A percentile compares a stretch with the other conserved stretches of the same genome.
These are phyloP conservation scores for Equus quagga DNA, from an alignment of 2,113 vertebrate genomes.

Conservation along the genomic window DNA sequence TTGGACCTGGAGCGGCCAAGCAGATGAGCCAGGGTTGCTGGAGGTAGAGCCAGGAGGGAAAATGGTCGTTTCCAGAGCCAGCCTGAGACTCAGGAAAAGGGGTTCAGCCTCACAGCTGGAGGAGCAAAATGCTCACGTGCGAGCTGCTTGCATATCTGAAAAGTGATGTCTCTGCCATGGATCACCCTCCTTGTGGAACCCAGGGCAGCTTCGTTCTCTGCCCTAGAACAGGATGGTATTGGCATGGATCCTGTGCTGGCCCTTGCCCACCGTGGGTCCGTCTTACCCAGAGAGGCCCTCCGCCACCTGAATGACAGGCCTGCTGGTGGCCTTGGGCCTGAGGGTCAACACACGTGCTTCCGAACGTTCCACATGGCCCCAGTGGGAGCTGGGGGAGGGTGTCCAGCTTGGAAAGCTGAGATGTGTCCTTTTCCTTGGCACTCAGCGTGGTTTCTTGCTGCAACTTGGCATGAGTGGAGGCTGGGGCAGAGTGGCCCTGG, in stretches of 20 bases:
- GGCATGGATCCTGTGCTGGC: fast-evolving
- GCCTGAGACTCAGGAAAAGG: background rate
- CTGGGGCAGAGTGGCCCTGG: slow-evolving; percentile 9
- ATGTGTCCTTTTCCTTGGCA: slow-evolving; percentile 59
- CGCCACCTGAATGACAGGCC: background rate
- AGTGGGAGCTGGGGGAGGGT: background rate
- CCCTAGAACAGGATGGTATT: background rate
- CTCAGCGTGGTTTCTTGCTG: background rate
- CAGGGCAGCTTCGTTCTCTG: background rate
- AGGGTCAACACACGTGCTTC: background rate
- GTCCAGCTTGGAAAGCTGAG: slow-evolving; percentile 3
- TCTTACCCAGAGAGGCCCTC: background rate
- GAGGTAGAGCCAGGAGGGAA: background rate
- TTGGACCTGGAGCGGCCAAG: background rate
- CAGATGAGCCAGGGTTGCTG: background rate
- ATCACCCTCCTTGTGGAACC: background rate
- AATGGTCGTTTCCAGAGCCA: background rate
- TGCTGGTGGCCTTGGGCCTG: background rate
- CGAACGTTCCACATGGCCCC: fast-evolving
- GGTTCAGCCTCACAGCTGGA: background rate
- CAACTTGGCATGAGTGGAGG: slow-evolving; percentile 20
- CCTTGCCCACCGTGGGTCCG: background rate
- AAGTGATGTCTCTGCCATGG: background rate
- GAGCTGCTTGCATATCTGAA: background rate
- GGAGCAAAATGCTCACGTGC: background rate